A percentile compares a stretch with the other conserved stretches of the same genome.
These are phyloP conservation scores for Eupelmus urozonus DNA, from an alignment of 2,888 invertebrate species.

Conservation along the genomic window DNA sequence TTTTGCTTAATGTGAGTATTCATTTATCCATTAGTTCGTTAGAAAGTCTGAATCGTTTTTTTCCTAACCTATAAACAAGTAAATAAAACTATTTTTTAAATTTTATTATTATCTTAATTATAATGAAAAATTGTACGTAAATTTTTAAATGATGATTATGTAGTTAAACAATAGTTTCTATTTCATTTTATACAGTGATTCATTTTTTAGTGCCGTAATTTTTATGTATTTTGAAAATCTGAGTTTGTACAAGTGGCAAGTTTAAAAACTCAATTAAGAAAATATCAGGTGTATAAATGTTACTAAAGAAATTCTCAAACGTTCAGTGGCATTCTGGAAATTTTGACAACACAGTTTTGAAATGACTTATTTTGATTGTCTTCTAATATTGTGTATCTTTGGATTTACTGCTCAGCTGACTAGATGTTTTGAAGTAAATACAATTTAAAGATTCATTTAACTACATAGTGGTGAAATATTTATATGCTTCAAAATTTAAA, in stretches of 20 bases:
- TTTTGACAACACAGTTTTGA: background rate
- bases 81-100: background rate
- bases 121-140: background rate
- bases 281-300: background rate
- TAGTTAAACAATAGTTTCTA: background rate
- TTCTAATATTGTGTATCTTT: background rate
- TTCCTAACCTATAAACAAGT: no score
- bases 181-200: background rate
- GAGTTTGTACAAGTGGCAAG: slow-evolving; percentile 16
- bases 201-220: no score
- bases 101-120: background rate
- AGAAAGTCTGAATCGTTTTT: no score
- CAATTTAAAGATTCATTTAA: background rate
- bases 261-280: slow-evolving; percentile 1
- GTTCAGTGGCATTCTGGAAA: background rate
- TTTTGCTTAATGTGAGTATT: background rate
- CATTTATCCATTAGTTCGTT: no score
- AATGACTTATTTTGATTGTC: slow-evolving; percentile 8
- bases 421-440: background rate
- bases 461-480: no score
- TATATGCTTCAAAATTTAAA: no score
- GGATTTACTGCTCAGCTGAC: background rate
- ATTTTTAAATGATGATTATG: background rate
- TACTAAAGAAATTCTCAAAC: slow-evolving; percentile 19
- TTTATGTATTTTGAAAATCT: background rate